phyloP scores from a whole-genome alignment of 2,113 vertebrate species.

The Platichthys flesus region DNA sequence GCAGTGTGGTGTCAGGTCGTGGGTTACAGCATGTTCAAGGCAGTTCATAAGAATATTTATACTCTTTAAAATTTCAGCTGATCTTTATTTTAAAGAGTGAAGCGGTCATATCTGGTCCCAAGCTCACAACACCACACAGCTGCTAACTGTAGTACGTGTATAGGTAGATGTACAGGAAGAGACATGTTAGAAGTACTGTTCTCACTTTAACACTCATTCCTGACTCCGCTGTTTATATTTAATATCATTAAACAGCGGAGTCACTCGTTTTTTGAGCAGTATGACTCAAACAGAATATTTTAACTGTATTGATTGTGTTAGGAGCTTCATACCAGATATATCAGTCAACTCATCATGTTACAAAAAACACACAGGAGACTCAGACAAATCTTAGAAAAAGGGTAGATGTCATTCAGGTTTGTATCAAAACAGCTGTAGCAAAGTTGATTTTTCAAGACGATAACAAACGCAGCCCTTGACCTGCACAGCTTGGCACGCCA shows the following conservation, averaged over 20 bases:
- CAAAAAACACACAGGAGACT: not conserved
- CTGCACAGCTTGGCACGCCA: constrained; percentile 29
- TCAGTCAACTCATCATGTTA: not conserved
- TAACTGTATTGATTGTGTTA: not conserved
- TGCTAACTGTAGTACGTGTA: not conserved
- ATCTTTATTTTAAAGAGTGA: constrained; percentile 20
- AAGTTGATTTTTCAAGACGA: constrained; percentile 4
- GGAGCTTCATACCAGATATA: constrained; percentile 3
- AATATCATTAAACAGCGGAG: too few species aligned
- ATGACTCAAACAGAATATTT: too few species aligned
- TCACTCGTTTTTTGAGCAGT: too few species aligned
- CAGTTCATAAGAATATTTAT: constrained; percentile 36
- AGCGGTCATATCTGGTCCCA: constrained; percentile 23
- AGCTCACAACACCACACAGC: constrained; percentile 19
- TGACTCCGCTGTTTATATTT: not conserved
- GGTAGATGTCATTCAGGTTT: constrained; percentile 49
- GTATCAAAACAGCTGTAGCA: not conserved
- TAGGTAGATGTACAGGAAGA: not conserved
- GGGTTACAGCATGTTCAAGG: constrained; percentile 46
- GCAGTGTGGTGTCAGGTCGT: not conserved
- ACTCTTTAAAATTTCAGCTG: constrained; percentile 13
- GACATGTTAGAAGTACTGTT: not conserved
- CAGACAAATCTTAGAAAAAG: not conserved
- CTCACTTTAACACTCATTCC: constrained; percentile 4
- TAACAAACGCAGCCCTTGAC: constrained; percentile 32